A percentile compares a stretch with the other conserved stretches of the same genome.
phyloP scores from a whole-genome alignment of 2,797 vertebrate genomes.

The Poliocrania exsul region DNA sequence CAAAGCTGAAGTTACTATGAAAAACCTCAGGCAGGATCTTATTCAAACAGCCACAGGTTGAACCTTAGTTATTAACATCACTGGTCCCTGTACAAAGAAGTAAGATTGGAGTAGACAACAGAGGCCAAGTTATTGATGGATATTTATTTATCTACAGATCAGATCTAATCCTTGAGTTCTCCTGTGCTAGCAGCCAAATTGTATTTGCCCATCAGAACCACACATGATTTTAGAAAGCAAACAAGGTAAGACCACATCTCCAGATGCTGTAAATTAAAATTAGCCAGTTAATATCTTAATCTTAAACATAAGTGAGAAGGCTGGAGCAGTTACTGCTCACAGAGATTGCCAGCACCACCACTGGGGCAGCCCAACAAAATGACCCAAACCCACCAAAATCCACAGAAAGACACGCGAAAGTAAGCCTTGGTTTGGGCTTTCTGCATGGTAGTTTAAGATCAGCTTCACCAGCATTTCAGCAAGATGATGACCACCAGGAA shows the following conservation, averaged over 20 bases:
- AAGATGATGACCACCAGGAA: neutral
- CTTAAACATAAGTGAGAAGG: neutral
- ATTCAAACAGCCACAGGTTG: neutral
- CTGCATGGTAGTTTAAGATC: neutral
- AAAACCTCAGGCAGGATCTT: neutral
- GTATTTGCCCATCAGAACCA: neutral
- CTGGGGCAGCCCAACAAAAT: neutral
- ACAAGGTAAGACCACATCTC: neutral
- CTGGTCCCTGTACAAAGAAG: neutral
- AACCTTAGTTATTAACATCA: neutral
- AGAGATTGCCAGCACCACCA: neutral
- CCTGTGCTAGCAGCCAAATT: neutral
- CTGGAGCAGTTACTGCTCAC: neutral
- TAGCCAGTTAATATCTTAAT: neutral
- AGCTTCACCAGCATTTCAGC: neutral
- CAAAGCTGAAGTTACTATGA: neutral
- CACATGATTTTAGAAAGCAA: neutral
- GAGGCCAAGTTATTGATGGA: slow-evolving; percentile 2
- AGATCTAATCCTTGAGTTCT: neutral
- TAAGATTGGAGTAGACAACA: neutral
- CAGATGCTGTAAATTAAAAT: neutral
- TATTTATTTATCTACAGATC: slow-evolving; percentile 1
- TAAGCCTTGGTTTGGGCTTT: neutral
- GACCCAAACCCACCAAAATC: neutral
- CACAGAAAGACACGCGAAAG: neutral